Evolutionary conservation across 2,888 invertebrate species (phyloP).

Genomic region (Chaetogeoica ovagalla): DNA sequence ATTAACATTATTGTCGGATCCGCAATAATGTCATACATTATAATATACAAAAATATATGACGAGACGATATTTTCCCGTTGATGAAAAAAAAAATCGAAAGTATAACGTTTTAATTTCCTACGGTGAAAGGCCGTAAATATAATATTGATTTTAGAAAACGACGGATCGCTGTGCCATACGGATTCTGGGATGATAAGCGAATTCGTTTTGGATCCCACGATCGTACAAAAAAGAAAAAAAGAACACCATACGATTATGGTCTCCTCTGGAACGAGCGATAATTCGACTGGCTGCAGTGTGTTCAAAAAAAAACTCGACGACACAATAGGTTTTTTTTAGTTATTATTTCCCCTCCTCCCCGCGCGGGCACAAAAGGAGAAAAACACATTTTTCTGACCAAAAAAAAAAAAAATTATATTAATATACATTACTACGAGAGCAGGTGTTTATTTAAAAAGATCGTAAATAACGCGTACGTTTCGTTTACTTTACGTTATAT

Average conservation of each 20-base stretch:
- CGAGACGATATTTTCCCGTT: neutral
- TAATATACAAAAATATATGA: no score
- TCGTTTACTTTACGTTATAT: neutral
- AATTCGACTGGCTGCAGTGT: no score
- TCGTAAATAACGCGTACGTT: neutral
- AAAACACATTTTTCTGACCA: neutral
- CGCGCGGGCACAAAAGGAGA: neutral
- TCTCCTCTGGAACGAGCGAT: no score
- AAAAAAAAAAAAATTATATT: neutral
- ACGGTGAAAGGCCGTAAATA: neutral
- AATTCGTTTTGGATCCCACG: neutral
- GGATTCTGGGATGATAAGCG: no score
- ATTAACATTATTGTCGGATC: slow-evolving; percentile 12
- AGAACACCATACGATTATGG: no score
- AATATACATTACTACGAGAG: neutral
- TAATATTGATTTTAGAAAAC: neutral
- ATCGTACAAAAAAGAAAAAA: no score
- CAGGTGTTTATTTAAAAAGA: slow-evolving; percentile 8
- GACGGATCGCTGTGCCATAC: no score
- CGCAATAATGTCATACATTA: neutral
- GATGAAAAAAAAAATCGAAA: slow-evolving; percentile 13
- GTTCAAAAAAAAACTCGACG: no score
- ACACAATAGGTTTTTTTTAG: slow-evolving; percentile 1
- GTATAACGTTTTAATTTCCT: neutral
- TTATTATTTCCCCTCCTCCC: neutral